phyloP scores from a whole-genome alignment of 1,140 invertebrate genomes.

The Achatina immaculata region DNA sequence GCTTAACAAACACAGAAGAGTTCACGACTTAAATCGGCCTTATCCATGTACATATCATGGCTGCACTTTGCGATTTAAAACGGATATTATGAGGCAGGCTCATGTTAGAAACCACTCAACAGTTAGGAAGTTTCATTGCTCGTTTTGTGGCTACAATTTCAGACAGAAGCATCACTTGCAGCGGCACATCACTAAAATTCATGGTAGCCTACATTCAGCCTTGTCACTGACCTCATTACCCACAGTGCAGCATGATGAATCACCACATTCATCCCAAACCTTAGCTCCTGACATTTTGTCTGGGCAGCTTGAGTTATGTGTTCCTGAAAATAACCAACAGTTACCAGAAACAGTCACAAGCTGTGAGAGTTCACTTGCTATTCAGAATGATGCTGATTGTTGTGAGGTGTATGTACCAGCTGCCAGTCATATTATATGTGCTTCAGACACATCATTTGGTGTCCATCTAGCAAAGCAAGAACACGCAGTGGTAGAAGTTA shows the following conservation, averaged over 20 bases:
- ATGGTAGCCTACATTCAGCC: constrained; percentile 42
- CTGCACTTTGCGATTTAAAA: constrained; percentile 68
- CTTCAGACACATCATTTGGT: background rate
- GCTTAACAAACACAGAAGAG: constrained; percentile 64
- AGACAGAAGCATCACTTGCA: constrained; percentile 68
- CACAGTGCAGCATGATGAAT: background rate
- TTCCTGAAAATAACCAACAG: background rate
- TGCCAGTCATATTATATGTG: background rate
- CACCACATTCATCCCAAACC: background rate
- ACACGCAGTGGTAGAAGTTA: background rate
- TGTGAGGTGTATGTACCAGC: background rate
- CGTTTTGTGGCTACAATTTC: constrained; percentile 63
- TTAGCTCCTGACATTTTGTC: background rate
- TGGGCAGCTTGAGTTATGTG: background rate
- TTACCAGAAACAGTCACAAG: background rate
- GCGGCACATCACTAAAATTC: constrained; percentile 60
- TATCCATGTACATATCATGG: constrained; percentile 62
- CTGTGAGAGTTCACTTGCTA: background rate
- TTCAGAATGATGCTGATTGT: background rate
- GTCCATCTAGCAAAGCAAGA: background rate
- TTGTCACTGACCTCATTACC: background rate
- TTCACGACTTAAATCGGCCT: constrained; percentile 64
- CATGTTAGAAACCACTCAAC: constrained; percentile 62
- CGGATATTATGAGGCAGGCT: constrained; percentile 64
- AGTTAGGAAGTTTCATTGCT: constrained; percentile 59